These are phyloP conservation scores for Rhodeus uyekii DNA, from an alignment of 2,797 vertebrate species.

Conservation along the genomic window DNA sequence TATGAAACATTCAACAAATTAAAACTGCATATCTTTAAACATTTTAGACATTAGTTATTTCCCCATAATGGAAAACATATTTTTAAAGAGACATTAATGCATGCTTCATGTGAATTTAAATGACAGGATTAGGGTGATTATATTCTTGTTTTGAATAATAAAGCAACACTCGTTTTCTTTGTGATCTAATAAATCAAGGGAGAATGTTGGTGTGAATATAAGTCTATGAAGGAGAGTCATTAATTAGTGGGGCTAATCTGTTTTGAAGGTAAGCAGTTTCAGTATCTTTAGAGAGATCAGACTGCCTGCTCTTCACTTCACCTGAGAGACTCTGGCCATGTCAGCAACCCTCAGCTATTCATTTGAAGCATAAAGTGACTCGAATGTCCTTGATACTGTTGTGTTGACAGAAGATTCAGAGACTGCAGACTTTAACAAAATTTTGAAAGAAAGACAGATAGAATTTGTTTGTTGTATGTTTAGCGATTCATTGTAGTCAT, in stretches of 20 bases:
- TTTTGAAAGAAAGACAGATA: background rate
- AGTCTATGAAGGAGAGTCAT: conserved; percentile 37
- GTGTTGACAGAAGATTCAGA: background rate
- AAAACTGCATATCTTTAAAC: too few relatives aligned
- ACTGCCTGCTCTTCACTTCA: background rate
- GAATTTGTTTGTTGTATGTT: background rate
- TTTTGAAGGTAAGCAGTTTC: conserved; percentile 52
- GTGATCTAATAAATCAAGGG: background rate
- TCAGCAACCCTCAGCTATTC: conserved; percentile 16
- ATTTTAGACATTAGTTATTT: too few relatives aligned
- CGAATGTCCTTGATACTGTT: background rate
- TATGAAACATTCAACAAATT: background rate
- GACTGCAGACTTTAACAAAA: background rate
- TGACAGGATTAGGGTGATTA: background rate
- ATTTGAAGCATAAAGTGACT: conserved; percentile 10
- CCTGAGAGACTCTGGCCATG: background rate
- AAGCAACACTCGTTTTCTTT: background rate
- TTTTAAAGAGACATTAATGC: background rate
- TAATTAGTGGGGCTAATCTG: conserved; percentile 47
- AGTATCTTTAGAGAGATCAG: conserved; percentile 39
- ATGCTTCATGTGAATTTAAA: background rate
- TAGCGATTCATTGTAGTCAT: too few relatives aligned
- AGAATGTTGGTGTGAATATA: conserved; percentile 39
- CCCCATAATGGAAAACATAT: too few relatives aligned
- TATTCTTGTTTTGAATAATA: background rate